Evolutionary conservation across 2,113 vertebrate species (phyloP).

Genomic region (Ictidomys tridecemlineatus): DNA sequence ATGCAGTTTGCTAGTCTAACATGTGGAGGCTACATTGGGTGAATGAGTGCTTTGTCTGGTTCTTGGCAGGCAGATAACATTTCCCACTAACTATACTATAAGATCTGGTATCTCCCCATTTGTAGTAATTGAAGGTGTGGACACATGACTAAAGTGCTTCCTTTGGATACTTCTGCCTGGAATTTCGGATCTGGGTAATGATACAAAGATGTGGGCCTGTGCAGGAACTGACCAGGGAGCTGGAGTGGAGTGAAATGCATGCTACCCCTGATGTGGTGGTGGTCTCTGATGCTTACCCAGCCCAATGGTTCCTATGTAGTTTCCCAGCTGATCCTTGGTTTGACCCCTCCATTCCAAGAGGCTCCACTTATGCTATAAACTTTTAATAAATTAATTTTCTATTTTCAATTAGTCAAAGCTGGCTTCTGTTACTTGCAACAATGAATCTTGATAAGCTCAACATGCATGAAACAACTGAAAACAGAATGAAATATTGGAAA

Average conservation of each 20-base stretch:
- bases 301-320: background rate
- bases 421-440: background rate
- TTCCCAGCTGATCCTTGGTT: background rate
- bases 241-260: background rate
- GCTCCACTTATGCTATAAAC: background rate
- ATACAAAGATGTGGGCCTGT: background rate
- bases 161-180: background rate
- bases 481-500: conserved; percentile 55
- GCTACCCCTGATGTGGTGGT: background rate
- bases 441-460: background rate
- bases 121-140: background rate
- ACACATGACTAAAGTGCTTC: background rate
- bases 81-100: background rate
- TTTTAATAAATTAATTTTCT: conserved; percentile 8
- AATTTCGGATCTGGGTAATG: background rate
- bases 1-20: too few species aligned
- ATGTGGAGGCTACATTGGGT: too few species aligned
- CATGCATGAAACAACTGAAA: background rate
- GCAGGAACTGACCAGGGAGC: background rate
- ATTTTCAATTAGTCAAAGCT: background rate
- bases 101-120: background rate
- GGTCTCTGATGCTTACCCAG: background rate
- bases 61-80: background rate
- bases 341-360: background rate
- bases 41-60: background rate